Conservation (phyloP, 2,888 invertebrate species). For the Neoscelio sp. region DNA sequence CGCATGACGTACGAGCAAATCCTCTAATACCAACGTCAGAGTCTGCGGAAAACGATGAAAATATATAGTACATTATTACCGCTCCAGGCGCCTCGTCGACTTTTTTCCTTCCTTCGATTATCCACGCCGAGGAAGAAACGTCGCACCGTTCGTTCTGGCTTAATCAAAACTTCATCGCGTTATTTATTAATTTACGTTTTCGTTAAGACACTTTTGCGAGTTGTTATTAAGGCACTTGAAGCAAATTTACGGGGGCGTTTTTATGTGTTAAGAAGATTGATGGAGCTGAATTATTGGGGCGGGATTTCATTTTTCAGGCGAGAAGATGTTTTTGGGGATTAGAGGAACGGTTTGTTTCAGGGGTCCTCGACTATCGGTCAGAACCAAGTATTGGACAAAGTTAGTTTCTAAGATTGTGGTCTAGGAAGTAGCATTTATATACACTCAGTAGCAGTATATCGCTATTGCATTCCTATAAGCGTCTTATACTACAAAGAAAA, state of each 20-base stretch:
- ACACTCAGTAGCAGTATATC: too few relatives aligned
- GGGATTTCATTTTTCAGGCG: conserved; percentile 4
- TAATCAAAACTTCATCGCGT: conserved; percentile 57
- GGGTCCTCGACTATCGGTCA: too few relatives aligned
- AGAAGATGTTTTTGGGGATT: not conserved
- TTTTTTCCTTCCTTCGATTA: conserved; percentile 49
- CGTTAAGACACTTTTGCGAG: conserved; percentile 3
- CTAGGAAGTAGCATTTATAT: too few relatives aligned
- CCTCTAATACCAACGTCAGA: conserved; percentile 43
- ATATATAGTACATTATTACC: conserved; percentile 64
- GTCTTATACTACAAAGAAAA: too few relatives aligned
- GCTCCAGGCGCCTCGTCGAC: conserved; percentile 42
- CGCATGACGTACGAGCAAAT: conserved; percentile 49
- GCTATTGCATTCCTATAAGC: too few relatives aligned
- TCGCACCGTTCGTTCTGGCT: conserved; percentile 16
- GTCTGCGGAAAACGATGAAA: conserved; percentile 48
- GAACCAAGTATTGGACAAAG: too few relatives aligned
- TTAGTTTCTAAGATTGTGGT: too few relatives aligned
- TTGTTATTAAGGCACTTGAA: too few relatives aligned
- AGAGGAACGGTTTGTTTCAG: too few relatives aligned
- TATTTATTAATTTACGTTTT: conserved; percentile 49
- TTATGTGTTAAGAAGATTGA: conserved; percentile 30
- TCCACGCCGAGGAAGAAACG: conserved; percentile 29
- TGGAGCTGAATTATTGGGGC: conserved; percentile 32
- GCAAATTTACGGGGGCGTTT: not conserved